Percentiles rank a stretch among this genome's conserved stretches.
These are phyloP conservation scores for Gymnorhina tibicen DNA, from an alignment of 2,113 vertebrate genomes.

Conservation along the genomic window DNA sequence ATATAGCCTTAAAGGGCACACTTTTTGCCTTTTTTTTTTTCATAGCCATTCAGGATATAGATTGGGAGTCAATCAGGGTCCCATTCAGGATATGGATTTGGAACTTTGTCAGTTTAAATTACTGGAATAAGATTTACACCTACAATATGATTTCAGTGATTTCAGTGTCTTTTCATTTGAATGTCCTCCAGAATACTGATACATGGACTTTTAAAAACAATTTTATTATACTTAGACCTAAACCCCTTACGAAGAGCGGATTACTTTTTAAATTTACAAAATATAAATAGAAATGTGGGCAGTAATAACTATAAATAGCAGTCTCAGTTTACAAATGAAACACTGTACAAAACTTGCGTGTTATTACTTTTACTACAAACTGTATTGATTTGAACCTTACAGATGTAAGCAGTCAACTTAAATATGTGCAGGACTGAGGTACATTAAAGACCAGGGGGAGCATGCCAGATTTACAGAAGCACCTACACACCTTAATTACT, in stretches of 20 bases:
- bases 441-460: background rate
- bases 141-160: background rate
- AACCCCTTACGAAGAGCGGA: background rate
- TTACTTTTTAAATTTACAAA: background rate
- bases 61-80: background rate
- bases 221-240: background rate
- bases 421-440: background rate
- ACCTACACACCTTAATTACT: background rate
- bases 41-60: background rate
- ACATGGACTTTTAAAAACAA: background rate
- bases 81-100: background rate
- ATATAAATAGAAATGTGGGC: background rate
- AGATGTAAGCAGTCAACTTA: background rate
- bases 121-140: background rate
- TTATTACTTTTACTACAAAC: background rate
- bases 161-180: background rate
- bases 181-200: background rate
- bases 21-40: too few species aligned
- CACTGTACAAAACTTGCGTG: background rate
- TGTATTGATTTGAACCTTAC: background rate
- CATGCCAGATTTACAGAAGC: background rate
- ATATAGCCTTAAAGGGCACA: background rate
- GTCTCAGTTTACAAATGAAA: background rate
- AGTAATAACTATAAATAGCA: background rate
- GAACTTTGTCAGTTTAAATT: background rate